A percentile compares a stretch with the other conserved stretches of the same genome.
phyloP scores from a whole-genome alignment of 2,113 vertebrate genomes.

The Pterocles orientalis region DNA sequence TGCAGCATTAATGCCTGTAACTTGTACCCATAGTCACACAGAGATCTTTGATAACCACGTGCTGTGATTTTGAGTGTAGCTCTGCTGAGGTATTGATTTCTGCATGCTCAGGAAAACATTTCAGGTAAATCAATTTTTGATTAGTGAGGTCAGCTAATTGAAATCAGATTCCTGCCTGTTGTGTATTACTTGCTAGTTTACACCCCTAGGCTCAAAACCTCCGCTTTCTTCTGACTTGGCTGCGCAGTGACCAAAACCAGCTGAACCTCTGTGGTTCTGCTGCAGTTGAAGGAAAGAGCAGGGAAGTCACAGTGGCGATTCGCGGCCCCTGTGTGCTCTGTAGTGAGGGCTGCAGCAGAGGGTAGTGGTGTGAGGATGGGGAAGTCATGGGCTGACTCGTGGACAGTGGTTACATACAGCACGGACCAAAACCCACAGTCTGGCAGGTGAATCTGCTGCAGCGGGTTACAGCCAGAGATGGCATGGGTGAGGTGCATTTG shows the following conservation, averaged over 20 bases:
- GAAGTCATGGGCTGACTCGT: rapidly evolving
- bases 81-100: not conserved
- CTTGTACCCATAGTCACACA: not conserved
- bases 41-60: not conserved
- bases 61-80: not conserved
- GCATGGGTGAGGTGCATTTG: not conserved
- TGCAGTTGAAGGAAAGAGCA: not conserved
- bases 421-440: rapidly evolving
- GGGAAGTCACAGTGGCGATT: not conserved
- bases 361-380: rapidly evolving
- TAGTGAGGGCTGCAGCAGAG: not conserved
- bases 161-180: not conserved
- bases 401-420: not conserved
- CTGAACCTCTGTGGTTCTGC: not conserved
- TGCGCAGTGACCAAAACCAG: not conserved
- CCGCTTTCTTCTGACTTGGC: not conserved
- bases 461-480: not conserved
- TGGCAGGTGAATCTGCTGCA: too few relatives aligned
- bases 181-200: not conserved
- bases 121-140: not conserved
- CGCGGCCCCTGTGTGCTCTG: not conserved
- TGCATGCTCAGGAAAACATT: not conserved
- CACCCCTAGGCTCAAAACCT: not conserved
- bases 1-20: not conserved
- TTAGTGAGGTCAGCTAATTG: not conserved